A percentile compares a stretch with the other conserved stretches of the same genome.
These are phyloP conservation scores for Byasa hedistus DNA, from an alignment of 2,888 invertebrate genomes.

Conservation along the genomic window DNA sequence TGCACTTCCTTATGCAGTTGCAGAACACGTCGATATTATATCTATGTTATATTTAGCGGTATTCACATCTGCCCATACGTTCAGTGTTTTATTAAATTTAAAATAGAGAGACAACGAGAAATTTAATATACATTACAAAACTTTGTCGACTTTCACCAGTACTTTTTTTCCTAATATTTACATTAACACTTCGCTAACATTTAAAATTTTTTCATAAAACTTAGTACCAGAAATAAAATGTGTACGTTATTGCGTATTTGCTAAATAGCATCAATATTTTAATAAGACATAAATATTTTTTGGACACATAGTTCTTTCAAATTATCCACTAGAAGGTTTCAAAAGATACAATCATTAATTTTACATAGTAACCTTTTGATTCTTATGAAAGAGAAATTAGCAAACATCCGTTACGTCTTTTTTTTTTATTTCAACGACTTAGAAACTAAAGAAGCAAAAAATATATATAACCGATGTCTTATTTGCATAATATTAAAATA, in stretches of 20 bases:
- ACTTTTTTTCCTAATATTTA: background rate
- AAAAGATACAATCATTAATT: too few species aligned
- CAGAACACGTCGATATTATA: conserved; percentile 69
- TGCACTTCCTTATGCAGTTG: conserved; percentile 63
- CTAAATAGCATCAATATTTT: background rate
- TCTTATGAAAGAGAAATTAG: background rate
- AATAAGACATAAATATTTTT: background rate
- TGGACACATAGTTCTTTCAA: too few species aligned
- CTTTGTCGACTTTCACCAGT: background rate
- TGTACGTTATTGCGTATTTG: background rate
- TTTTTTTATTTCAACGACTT: background rate
- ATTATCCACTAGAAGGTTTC: too few species aligned
- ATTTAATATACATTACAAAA: too few species aligned
- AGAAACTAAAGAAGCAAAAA: too few species aligned
- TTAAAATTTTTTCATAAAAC: background rate
- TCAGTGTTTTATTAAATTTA: background rate
- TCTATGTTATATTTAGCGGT: conserved; percentile 56
- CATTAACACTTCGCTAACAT: background rate
- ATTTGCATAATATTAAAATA: background rate
- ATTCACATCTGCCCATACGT: conserved; percentile 65
- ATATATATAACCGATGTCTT: too few species aligned
- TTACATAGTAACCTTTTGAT: background rate
- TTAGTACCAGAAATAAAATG: background rate
- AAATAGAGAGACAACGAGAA: background rate
- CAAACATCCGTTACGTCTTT: background rate